phyloP scores from a whole-genome alignment of 2,113 vertebrate species.

The Prinia subflava region DNA sequence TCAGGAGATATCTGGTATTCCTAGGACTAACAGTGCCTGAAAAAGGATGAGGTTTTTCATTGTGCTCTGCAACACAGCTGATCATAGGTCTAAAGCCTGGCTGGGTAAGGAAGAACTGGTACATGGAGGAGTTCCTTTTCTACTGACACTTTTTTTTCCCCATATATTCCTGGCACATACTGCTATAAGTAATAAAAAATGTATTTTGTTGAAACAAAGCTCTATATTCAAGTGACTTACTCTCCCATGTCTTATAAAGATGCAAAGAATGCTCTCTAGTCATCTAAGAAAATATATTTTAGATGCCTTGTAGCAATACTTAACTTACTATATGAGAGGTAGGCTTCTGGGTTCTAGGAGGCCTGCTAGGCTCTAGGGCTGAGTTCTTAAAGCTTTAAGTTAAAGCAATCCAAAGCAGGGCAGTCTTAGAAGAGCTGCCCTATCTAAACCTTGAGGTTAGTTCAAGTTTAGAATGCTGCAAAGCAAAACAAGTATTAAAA shows the following conservation, averaged over 20 bases:
- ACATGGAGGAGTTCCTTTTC: neutral
- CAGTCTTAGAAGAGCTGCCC: neutral
- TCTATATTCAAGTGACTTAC: slow-evolving; percentile 64
- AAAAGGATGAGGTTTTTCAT: slow-evolving; percentile 34
- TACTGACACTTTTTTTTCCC: neutral
- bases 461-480: slow-evolving; percentile 56
- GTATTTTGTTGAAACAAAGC: slow-evolving; percentile 40
- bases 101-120: slow-evolving; percentile 44
- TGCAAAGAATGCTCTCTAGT: slow-evolving; percentile 59
- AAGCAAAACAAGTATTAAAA: slow-evolving; percentile 66
- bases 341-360: slow-evolving; percentile 65
- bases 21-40: slow-evolving; percentile 33
- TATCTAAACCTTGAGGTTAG: slow-evolving; percentile 59
- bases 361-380: slow-evolving; percentile 63
- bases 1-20: slow-evolving; percentile 6
- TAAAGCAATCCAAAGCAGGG: slow-evolving; percentile 65
- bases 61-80: slow-evolving; percentile 39
- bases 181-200: slow-evolving; percentile 28
- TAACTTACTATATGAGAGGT: slow-evolving; percentile 62
- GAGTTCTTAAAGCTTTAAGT: slow-evolving; percentile 69
- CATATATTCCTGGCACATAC: slow-evolving; percentile 23
- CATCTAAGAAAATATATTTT: slow-evolving; percentile 60
- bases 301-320: slow-evolving; percentile 58
- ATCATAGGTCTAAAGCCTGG: neutral
- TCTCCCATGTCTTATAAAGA: slow-evolving; percentile 58